Base-by-base conservation (phyloP, 2,797 vertebrate species). In the Scyliorhinus canicula region DNA sequence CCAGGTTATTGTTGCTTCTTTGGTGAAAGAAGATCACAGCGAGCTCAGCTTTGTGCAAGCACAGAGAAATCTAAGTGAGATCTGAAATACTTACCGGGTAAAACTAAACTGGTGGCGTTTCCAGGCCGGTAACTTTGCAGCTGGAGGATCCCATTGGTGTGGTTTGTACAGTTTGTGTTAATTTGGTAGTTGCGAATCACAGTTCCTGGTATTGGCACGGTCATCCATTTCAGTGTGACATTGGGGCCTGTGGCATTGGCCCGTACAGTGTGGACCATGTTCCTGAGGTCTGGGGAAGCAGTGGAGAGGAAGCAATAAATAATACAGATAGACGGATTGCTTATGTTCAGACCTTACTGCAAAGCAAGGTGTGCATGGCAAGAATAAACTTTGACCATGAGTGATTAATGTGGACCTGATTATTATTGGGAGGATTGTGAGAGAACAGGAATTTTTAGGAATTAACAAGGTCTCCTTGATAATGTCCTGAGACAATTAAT, bases 151-250 rank as follows among this genome's bases (percentile, higher is more conserved):
- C 84, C 50, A 31, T 52, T 28, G 28, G 84, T 31, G 26, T 14
- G 84, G 84, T 55, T 86, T 55, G 84, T 86, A 50, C 84, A 86
- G 47, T 86, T 86, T 2, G 84, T 31, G 50, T 55, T 31, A 31
- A 86, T 86, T 35, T 31, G 84, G 50, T 86, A 86, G 84, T 86
- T 86, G 50, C 55, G 84, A 31, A 86, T 86, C 50, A 28, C 84
- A 31, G 28, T 4, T 86, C 28, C 50, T 55, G 50, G 86, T 11
- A 90, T 19, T n/a, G 86, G 52, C 4, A 57, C 12, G 4, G 35
- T 52, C 14, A 21, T 31, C 86, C 86, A 90, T 21, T 55, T n/a
- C 55, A 90, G 2, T 21, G 31, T 90, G 55, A 90, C 35, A 14
- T 60, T 60, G 86, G 55, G 86, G 16, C 55, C 55, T 90, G 86